A percentile compares a stretch with the other conserved stretches of the same genome.
Evolutionary conservation across 1,140 invertebrate species (phyloP).

Genomic region (Pogonomyrmex californicus): DNA sequence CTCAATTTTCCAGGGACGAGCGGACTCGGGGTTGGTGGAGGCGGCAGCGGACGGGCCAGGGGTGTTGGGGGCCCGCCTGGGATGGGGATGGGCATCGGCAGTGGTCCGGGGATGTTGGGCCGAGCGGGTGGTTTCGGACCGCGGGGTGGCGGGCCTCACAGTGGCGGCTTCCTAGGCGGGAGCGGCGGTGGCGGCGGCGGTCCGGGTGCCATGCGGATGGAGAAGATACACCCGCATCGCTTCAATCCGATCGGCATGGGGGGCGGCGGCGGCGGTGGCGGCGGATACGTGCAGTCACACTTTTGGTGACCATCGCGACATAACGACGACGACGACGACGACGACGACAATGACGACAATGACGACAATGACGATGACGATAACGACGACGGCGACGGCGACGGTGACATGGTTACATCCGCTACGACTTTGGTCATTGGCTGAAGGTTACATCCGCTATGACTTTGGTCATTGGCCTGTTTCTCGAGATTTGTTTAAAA

Average conservation of each 20-base stretch:
- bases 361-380: neutral
- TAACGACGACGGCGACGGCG: slow-evolving; percentile 17
- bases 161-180: slow-evolving; percentile 76
- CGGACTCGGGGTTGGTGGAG: slow-evolving; percentile 6
- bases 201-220: slow-evolving; percentile 86
- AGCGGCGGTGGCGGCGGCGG: slow-evolving; percentile 82
- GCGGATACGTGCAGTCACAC: slow-evolving; percentile 85
- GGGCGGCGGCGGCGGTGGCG: slow-evolving; percentile 80
- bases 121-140: slow-evolving; percentile 76
- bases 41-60: slow-evolving; percentile 21
- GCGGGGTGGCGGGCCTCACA: slow-evolving; percentile 69
- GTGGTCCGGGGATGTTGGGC: slow-evolving; percentile 79
- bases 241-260: slow-evolving; percentile 86
- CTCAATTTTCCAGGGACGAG: slow-evolving; percentile 47
- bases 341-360: slow-evolving; percentile 2
- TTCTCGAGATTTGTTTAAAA: slow-evolving; percentile 36
- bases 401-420: slow-evolving; percentile 18
- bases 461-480: slow-evolving; percentile 37
- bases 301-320: slow-evolving; percentile 83
- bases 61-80: slow-evolving; percentile 38
- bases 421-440: slow-evolving; percentile 12
- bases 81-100: slow-evolving; percentile 62
- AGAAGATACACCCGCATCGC: slow-evolving; percentile 86
- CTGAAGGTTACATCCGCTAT: slow-evolving; percentile 2
- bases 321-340: slow-evolving; percentile 1